Evolutionary conservation across 2,113 vertebrate genomes (phyloP), one percentile per base, ranked within the genome.

Genomic region (Entelurus aequoreus): DNA sequence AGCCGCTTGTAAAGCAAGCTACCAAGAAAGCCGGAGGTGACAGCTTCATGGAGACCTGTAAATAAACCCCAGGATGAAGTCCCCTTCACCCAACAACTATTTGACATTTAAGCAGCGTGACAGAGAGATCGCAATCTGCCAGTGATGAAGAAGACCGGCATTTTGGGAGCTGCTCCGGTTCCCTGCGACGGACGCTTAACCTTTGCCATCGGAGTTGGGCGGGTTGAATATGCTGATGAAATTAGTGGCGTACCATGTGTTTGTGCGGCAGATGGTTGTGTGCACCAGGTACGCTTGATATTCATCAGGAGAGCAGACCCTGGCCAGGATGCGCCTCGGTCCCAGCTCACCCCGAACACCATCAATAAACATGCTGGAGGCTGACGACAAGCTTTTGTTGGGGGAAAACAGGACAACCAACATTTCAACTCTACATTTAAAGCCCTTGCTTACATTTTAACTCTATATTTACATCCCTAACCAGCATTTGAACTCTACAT

Each of bases 181-280:
- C 73, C 75, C 75, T 76, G 54, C 61, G 51, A 71, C 71, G 54
- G 62, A 64, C 49, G 21, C 62, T 69, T 88, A 85, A 86, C 86
- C 81, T 87, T 88, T 89, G 55, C 55, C 55, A 44, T 57, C 12
- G n/a, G 38, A 57, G 40, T 57, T 65, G 56, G 58, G 50, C 60
- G 74, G 83, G 72, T 68, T 91, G 89, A 88, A 92, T 92, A 92
- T 91, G 86, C 74, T 92, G 86, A 92, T 92, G 89, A 89, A 91
- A 92, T 92, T 91, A 91, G 83, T 76, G 75, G 56, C 68, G 71
- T 72, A 42, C 60, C 78, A 74, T 72, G 62, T 86, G 85, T 86
- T 88, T 90, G 79, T 82, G 72, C 77, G 49, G 65, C 69, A 92
- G 90, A 90, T 92, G 90, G 89, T 68, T 77, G 78, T 79, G 69